Base-by-base conservation (phyloP, 2,113 vertebrate species). In the Suricata suricatta region DNA sequence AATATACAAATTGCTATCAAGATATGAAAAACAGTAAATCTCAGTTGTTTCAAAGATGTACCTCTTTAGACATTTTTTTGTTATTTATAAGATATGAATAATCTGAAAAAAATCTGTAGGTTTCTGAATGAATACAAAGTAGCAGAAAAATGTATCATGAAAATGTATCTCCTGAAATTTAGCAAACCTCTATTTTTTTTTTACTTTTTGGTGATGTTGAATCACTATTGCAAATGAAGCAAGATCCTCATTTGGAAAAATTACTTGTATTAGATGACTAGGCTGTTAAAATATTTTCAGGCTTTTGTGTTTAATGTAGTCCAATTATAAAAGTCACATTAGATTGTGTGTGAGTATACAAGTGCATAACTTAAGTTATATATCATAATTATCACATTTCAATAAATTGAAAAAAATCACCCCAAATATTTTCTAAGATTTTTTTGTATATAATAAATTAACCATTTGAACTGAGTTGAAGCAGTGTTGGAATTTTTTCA, bases 251-350 rank as follows among this genome's bases (percentile, higher is more conserved):
- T 95, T 97, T 98, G 88, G 76, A 96, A 96, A 97, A 97, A 93
- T 92, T 89, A 83, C 74, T 96, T 97, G 81, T 94, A 95, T 95
- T 71, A 97, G 85, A 97, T 97, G 97, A 97, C 85, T 96, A 91
- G 68, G 88, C 88, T 94, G 81, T 91, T 97, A 86, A 94, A 96
- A 95, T 33, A 84, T 88, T 97, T 97, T 97, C 69, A 96, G 97
- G 95, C 76, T 97, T 97, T 97, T 97, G 93, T 98, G 96, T 97
- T 96, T 96, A 96, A 94, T 96, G 86, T 93, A 97, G 71, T 93
- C 38, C 83, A 96, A 87, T 96, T 98, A 96, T 96, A 93, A 91
- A 96, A 96, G 90, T 90, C 90, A 92, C 31, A 95, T 97, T 72
- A 96, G 60, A 96, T 96, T 97, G 90, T 91, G 84, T 97, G 90